Percentiles rank a stretch among this genome's conserved stretches.
Evolutionary conservation across 2,113 vertebrate genomes (phyloP).

Genomic region (Callipepla squamata): DNA sequence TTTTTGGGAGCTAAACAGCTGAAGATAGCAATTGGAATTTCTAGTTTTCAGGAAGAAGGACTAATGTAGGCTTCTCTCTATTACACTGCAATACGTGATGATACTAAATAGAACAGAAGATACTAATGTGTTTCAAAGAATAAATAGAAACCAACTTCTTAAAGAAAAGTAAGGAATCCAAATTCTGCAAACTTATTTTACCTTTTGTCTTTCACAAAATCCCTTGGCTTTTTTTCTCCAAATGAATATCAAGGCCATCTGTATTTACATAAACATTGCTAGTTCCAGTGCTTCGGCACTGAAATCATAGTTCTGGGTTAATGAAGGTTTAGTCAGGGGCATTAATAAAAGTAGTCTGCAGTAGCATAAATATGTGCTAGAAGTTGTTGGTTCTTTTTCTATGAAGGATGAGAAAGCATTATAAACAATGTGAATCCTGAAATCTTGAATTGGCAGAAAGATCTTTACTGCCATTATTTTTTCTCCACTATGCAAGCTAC

Average conservation of each 20-base stretch:
- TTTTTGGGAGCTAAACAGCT: slow-evolving; percentile 39
- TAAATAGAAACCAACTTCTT: slow-evolving; percentile 6
- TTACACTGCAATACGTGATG: slow-evolving; percentile 30
- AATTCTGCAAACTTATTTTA: not conserved
- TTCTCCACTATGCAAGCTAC: not conserved
- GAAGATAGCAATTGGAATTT: slow-evolving; percentile 24
- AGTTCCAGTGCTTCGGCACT: not conserved
- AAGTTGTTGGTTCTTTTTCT: not conserved
- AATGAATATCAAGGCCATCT: not conserved
- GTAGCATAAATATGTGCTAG: not conserved
- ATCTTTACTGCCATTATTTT: not conserved
- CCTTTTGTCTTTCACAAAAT: not conserved
- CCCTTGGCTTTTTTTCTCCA: not conserved
- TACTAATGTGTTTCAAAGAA: not conserved
- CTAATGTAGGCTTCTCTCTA: slow-evolving; percentile 27
- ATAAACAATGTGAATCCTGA: not conserved
- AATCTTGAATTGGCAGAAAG: not conserved
- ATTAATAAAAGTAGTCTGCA: not conserved
- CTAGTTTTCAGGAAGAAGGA: slow-evolving; percentile 23
- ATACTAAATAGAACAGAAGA: slow-evolving; percentile 51
- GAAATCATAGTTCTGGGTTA: not conserved
- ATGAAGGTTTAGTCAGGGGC: not conserved
- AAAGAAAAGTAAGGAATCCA: not conserved
- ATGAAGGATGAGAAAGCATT: not conserved
- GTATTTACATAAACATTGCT: not conserved